phyloP scores from a whole-genome alignment of 2,888 invertebrate species.

The Caenorhabditis becei region DNA sequence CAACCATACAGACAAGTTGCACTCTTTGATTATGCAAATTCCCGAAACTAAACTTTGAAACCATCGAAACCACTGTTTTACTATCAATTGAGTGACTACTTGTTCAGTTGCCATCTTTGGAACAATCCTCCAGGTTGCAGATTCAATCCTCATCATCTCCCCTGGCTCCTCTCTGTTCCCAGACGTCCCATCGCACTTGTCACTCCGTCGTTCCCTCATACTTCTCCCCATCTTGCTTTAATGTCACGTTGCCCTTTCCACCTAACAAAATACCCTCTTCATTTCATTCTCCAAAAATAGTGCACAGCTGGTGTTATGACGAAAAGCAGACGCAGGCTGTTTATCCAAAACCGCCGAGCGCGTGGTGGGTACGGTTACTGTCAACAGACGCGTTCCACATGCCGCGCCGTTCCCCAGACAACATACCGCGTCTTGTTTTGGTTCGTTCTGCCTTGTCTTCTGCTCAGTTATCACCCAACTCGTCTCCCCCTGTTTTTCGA shows the following conservation, averaged over 20 bases:
- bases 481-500: background rate
- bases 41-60: too few species aligned
- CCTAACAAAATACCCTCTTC: background rate
- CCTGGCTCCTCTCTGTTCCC: too few species aligned
- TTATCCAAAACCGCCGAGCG: conserved; percentile 27
- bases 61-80: too few species aligned
- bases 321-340: conserved; percentile 24
- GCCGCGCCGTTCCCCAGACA: conserved; percentile 1
- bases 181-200: background rate
- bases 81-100: too few species aligned
- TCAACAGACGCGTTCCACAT: conserved; percentile 39
- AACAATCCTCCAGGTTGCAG: too few species aligned
- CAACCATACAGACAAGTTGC: too few species aligned
- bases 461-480: background rate
- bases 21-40: too few species aligned
- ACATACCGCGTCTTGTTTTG: conserved; percentile 2
- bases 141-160: too few species aligned
- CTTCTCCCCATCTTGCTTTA: background rate
- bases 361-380: conserved; percentile 39
- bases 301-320: conserved; percentile 51
- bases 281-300: conserved; percentile 39
- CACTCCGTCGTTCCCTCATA: conserved; percentile 1
- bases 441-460: background rate
- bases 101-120: too few species aligned
- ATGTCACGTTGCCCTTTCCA: conserved; percentile 11